Percentiles rank a stretch among this genome's conserved stretches.
Conservation (phyloP, 2,113 vertebrate species). For the Hippopotamus amphibius region DNA sequence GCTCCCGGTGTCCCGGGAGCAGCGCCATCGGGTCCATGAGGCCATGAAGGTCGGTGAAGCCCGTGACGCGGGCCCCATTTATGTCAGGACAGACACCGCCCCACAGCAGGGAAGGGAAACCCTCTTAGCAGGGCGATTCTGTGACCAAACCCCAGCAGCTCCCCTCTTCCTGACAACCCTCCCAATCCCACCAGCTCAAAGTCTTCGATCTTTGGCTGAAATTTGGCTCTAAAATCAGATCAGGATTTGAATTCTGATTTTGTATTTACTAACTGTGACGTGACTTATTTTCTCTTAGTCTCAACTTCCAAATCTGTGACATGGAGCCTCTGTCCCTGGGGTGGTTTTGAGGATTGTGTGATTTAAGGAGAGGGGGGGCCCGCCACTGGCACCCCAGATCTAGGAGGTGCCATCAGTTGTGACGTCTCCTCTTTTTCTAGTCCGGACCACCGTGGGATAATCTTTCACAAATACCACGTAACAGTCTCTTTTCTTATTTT, state of each 20-base stretch:
- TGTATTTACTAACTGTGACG: neutral
- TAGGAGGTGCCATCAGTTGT: fast-evolving
- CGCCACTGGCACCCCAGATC: fast-evolving
- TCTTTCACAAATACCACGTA: neutral
- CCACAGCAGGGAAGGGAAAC: fast-evolving
- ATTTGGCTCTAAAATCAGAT: neutral
- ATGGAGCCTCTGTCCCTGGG: neutral
- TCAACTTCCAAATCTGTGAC: neutral
- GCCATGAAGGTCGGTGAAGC: neutral
- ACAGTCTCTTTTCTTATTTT: neutral
- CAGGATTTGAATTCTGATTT: neutral
- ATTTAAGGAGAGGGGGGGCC: neutral
- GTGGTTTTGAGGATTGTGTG: no score
- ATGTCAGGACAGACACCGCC: fast-evolving
- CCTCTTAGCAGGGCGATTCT: neutral
- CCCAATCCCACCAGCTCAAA: neutral
- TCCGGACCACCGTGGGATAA: no score
- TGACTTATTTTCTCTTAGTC: neutral
- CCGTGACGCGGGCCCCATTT: neutral
- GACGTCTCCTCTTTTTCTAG: neutral
- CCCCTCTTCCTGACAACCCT: neutral
- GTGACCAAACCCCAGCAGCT: neutral
- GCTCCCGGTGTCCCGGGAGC: fast-evolving
- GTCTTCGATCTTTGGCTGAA: neutral
- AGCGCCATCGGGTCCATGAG: fast-evolving